A percentile compares a stretch with the other conserved stretches of the same genome.
These are phyloP conservation scores for Eugnorisma glareosa DNA, from an alignment of 2,888 invertebrate genomes.

Conservation along the genomic window DNA sequence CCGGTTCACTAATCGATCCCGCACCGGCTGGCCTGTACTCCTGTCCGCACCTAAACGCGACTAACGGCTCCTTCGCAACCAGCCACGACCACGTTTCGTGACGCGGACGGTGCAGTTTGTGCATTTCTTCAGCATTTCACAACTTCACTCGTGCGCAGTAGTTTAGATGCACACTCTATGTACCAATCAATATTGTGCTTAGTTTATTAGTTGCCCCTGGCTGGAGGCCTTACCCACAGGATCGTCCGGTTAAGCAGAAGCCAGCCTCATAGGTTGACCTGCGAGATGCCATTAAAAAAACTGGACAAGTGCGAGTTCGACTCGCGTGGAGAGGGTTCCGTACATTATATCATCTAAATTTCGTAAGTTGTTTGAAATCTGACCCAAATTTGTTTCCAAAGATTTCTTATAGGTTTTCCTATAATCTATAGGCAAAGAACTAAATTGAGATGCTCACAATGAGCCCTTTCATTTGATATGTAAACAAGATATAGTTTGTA, in stretches of 20 bases:
- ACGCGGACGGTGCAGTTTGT: slow-evolving; percentile 62
- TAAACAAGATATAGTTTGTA: too few relatives aligned
- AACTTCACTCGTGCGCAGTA: slow-evolving; percentile 31
- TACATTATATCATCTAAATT: too few relatives aligned
- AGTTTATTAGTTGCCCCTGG: background rate
- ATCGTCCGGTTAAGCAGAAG: background rate
- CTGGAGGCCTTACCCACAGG: too few relatives aligned
- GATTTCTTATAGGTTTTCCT: too few relatives aligned
- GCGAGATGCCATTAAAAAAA: background rate
- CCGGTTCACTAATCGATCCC: slow-evolving; percentile 90
- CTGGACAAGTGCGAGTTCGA: too few relatives aligned
- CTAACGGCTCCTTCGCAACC: slow-evolving; percentile 86
- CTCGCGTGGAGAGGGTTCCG: too few relatives aligned
- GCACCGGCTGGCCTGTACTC: slow-evolving; percentile 84
- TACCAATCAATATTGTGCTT: slow-evolving; percentile 5
- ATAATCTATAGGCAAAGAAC: too few relatives aligned
- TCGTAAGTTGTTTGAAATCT: too few relatives aligned
- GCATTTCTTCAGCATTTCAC: slow-evolving; percentile 46
- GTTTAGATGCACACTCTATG: slow-evolving; percentile 21
- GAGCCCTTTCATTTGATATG: too few relatives aligned
- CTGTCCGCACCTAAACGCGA: slow-evolving; percentile 87
- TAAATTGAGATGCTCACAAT: too few relatives aligned
- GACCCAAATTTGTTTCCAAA: too few relatives aligned
- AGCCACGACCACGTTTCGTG: slow-evolving; percentile 73
- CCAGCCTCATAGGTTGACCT: background rate